These are phyloP conservation scores for Jacana jacana DNA, from an alignment of 2,113 vertebrate species.

Conservation along the genomic window DNA sequence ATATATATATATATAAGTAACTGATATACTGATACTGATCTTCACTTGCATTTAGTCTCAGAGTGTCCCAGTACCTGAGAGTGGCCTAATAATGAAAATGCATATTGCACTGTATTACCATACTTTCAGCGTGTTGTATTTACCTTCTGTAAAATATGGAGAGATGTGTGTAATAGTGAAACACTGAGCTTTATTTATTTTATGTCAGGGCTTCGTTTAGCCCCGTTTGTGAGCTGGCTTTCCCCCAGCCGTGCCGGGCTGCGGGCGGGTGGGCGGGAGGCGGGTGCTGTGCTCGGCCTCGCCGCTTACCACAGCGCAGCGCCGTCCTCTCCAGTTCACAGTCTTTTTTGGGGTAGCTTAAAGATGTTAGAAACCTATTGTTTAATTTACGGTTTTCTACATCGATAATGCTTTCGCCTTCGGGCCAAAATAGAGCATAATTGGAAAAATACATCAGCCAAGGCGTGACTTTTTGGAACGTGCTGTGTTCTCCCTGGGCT, in stretches of 20 bases:
- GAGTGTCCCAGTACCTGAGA: too few relatives aligned
- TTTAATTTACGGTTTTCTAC: background rate
- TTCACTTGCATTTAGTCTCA: background rate
- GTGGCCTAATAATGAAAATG: background rate
- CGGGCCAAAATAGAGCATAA: background rate
- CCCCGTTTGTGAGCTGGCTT: background rate
- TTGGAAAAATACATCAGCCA: background rate
- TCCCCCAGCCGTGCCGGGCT: too few relatives aligned
- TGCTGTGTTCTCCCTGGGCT: fast-evolving
- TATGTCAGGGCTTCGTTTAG: background rate
- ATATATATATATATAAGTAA: background rate
- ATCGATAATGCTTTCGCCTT: background rate
- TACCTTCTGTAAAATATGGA: background rate
- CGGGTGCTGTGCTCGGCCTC: fast-evolving
- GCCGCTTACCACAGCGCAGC: background rate
- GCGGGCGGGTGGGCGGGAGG: too few relatives aligned
- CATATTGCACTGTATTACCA: fast-evolving
- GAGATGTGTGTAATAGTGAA: background rate
- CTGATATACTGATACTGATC: too few relatives aligned
- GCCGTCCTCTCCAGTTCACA: background rate
- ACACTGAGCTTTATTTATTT: background rate
- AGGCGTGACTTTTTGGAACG: background rate
- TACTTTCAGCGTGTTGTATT: background rate
- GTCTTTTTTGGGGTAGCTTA: background rate
- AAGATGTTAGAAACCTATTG: background rate